A percentile compares a stretch with the other conserved stretches of the same genome.
These are phyloP conservation scores for Pasiphila rectangulata DNA, from an alignment of 2,888 invertebrate species.

Conservation along the genomic window DNA sequence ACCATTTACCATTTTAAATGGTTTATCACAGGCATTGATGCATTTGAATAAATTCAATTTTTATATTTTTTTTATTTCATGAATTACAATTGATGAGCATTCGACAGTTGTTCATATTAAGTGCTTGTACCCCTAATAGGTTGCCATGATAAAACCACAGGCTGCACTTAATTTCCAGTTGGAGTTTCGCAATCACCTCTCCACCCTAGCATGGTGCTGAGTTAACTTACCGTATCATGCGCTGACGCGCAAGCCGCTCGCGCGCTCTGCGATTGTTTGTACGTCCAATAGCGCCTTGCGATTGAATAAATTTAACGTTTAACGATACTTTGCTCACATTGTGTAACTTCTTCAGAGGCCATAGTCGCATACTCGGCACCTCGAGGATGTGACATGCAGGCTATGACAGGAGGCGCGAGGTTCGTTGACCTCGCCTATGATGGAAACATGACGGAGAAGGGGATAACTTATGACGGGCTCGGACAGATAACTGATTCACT, in stretches of 20 bases:
- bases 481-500: conserved; percentile 91
- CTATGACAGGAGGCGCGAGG: conserved; percentile 84
- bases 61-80: no score
- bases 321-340: conserved; percentile 41
- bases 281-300: conserved; percentile 25
- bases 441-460: conserved; percentile 78
- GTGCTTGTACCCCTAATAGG: no score
- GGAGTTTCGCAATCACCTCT: background rate
- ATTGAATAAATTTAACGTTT: conserved; percentile 37
- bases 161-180: background rate
- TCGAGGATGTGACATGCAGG: conserved; percentile 82
- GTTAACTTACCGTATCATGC: conserved; percentile 40
- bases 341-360: conserved; percentile 79
- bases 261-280: conserved; percentile 35
- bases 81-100: no score
- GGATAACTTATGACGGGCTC: conserved; percentile 84
- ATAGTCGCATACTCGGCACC: conserved; percentile 85
- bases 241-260: conserved; percentile 32
- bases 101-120: no score
- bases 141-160: no score
- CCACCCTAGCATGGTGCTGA: conserved; percentile 8
- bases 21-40: no score
- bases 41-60: no score
- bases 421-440: conserved; percentile 91
- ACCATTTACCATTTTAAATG: no score